Conservation (phyloP, 2,113 vertebrate species). For the Sinocyclocheilus anophthalmus region DNA sequence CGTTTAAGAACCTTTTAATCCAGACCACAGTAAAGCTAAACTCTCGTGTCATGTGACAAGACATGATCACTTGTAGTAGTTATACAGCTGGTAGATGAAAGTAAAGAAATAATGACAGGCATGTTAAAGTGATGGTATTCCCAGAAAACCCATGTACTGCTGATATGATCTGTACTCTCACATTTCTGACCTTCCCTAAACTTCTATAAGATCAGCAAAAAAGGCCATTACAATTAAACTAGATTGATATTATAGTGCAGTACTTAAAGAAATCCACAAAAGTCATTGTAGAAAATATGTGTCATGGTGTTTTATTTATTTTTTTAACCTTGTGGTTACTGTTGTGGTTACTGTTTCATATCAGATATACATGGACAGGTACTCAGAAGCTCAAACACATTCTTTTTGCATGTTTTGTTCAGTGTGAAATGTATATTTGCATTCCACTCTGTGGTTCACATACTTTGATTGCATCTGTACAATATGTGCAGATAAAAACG, state of each 20-base stretch:
- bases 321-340: not conserved
- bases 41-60: constrained; percentile 49
- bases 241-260: not conserved
- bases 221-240: not conserved
- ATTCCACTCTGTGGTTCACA: not conserved
- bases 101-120: not conserved
- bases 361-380: not conserved
- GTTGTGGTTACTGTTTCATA: not conserved
- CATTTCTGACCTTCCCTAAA: not conserved
- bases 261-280: not conserved
- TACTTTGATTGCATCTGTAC: not conserved
- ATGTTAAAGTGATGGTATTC: not conserved
- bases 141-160: not conserved
- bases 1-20: constrained; percentile 72
- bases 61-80: constrained; percentile 23
- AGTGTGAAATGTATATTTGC: not conserved
- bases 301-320: not conserved
- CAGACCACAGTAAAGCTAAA: constrained; percentile 63
- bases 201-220: not conserved
- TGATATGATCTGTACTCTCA: not conserved
- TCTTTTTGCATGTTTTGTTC: not conserved
- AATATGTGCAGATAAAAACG: not conserved
- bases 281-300: not conserved
- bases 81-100: not conserved
- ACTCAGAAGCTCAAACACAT: too few species aligned